Base-by-base conservation (phyloP, 2,797 vertebrate genomes). In the Sebastiscus tertius region DNA sequence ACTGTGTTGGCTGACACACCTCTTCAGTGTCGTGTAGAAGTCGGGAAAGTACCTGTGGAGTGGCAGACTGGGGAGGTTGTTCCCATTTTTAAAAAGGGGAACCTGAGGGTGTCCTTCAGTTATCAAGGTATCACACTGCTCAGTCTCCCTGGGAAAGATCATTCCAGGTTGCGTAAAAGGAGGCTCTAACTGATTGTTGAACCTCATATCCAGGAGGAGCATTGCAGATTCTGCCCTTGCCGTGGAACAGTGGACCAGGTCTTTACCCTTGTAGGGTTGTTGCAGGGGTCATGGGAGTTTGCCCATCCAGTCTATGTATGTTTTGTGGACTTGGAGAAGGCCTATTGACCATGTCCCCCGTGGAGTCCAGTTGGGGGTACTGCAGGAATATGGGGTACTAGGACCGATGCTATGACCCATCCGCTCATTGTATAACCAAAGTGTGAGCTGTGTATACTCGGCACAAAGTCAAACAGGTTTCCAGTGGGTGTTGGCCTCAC, bases 351-450 rank as follows among this genome's bases (percentile, higher is more conserved):
- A 6, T 42, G 14, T 42, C 2, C 39, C 0, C 0, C 2, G 39
- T 0, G 39, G 39, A 42, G 0, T 42, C 39, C 39, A 16, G 39
- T 42, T 42, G 14, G 39, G 39, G 0, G 6, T 42, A 42, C 39
- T 42, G 6, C 13, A 14, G 6, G 6, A 42, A 16, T 42, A 42
- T 42, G 39, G 39, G 39, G 14, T 42, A 16, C 2, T 42, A 1
- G 14, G 39, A 42, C 39, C 14, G 39, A 42, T 42, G 39, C 39
- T 42, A 42, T 0, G 39, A 42, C 6, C 6, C 14, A 42, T 42
- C 2, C 14, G 0, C 0, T 42, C 39, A 0, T 42, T 42, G 39
- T 42, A 16, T 16, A 42, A 42, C 39, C 39, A 42, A 42, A 42
- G 39, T 39, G 36, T 0, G 13, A 39, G 0, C 5, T 39, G 36